Conservation (phyloP, 2,888 invertebrate genomes). For the Rhagonycha fulva region DNA sequence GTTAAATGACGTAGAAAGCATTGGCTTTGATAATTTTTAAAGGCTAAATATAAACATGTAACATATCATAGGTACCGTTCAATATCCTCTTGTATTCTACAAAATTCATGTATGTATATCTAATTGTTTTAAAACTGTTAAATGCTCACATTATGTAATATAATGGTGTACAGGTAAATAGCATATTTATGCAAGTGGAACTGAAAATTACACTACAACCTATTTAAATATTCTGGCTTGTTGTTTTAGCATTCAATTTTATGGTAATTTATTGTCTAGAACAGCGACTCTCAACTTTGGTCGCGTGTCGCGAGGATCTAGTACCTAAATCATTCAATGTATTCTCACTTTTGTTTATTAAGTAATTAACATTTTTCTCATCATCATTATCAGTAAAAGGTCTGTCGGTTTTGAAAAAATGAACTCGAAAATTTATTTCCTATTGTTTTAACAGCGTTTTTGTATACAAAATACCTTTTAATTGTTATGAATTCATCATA, state of each 20-base stretch:
- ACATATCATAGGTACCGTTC: neutral
- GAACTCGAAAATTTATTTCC: neutral
- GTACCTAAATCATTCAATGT: too few species aligned
- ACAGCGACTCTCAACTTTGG: neutral
- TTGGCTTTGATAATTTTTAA: neutral
- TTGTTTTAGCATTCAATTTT: neutral
- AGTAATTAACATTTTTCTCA: neutral
- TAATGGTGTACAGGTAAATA: neutral
- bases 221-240: neutral
- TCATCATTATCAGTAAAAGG: neutral
- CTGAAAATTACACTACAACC: neutral
- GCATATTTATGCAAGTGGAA: neutral
- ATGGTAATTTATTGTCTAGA: neutral
- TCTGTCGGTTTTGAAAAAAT: neutral
- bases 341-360: neutral
- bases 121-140: conserved; percentile 10
- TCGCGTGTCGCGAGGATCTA: neutral
- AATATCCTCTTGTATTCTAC: neutral
- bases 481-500: neutral
- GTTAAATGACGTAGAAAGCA: neutral
- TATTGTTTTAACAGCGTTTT: neutral
- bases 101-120: neutral
- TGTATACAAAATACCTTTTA: neutral
- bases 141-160: neutral
- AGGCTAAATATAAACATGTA: neutral